Evolutionary conservation across 2,888 invertebrate genomes (phyloP).

Genomic region (Tipula vernalis): DNA sequence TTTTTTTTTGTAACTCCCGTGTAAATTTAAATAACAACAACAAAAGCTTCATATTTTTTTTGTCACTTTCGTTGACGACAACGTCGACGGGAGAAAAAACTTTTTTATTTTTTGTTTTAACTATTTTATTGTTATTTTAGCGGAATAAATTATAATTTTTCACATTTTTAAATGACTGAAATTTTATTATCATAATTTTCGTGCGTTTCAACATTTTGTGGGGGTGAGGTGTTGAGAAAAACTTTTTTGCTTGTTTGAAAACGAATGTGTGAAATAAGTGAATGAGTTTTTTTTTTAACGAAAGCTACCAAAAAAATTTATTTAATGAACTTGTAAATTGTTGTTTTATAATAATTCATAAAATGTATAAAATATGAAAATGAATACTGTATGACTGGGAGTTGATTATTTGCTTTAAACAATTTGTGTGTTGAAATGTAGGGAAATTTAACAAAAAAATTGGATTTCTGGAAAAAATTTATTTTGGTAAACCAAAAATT

Average conservation of each 20-base stretch:
- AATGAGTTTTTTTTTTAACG: neutral
- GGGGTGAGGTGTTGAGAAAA: neutral
- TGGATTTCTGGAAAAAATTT: neutral
- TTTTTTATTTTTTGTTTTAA: neutral
- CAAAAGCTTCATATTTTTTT: neutral
- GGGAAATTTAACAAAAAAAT: neutral
- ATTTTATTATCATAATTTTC: neutral
- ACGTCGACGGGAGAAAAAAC: neutral
- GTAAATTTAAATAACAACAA: neutral
- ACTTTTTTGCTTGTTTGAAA: neutral
- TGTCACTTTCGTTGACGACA: neutral
- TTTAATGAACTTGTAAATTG: neutral
- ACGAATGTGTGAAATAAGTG: neutral
- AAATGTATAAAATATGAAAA: neutral
- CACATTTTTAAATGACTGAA: neutral
- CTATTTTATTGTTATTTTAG: conserved; percentile 4
- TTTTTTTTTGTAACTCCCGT: neutral
- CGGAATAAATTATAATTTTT: neutral
- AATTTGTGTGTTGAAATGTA: neutral
- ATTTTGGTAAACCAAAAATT: neutral
- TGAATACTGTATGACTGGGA: neutral
- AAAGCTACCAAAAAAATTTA: neutral
- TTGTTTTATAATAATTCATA: neutral
- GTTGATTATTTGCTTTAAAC: neutral
- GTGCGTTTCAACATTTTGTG: neutral